Base-by-base conservation (phyloP, 2,113 vertebrate genomes). In the Cricetomys ansorgei region DNA sequence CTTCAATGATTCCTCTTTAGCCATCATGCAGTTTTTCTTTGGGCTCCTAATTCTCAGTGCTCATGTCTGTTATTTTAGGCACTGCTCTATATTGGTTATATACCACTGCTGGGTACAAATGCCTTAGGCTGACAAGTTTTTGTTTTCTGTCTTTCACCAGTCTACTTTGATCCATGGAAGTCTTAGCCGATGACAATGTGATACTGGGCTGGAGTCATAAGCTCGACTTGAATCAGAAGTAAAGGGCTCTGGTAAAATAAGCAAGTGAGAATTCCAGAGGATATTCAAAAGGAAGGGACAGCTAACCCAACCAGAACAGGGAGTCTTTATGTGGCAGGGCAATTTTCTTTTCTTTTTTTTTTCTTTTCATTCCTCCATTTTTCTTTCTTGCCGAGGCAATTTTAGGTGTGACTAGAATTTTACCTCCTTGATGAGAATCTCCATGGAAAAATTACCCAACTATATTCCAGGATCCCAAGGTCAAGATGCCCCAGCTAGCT, bases 191-290 rank as follows among this genome's bases (percentile, higher is more conserved):
- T 72, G 88, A 92, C 77, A 88, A 95, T 34, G 50, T 48, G 31
- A 93, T 62, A 65, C 85, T 94, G 79, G 83, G 17, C 76, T 94
- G 53, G 83, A 50, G 80, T 70, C 70, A 29, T 79, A 80, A 94
- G 29, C 23, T 88, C 87, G 88, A 86, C 85, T 77, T 95, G 70
- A 97, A 65, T 96, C 95, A 97, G 77, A 91, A 87, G 17, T 59
- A 19, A 29, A 92, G 48, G 62, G 77, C 91, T 97, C 95, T 95
- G 59, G 85, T 89, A 72, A 73, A 72, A 95, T 94, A 96, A 96
- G 40, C 91, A 88, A 92, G 37, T 85, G 43, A 89, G 53, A 95
- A 79, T 77, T 59, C 94, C 77, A 43, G 73, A 75, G 79, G 91
- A 57, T 90, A 70, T 81, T 67, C 86, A 92, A 95, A 89, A 88